A percentile compares a stretch with the other conserved stretches of the same genome.
Evolutionary conservation across 2,113 vertebrate species (phyloP).

Genomic region (Columbina picui): DNA sequence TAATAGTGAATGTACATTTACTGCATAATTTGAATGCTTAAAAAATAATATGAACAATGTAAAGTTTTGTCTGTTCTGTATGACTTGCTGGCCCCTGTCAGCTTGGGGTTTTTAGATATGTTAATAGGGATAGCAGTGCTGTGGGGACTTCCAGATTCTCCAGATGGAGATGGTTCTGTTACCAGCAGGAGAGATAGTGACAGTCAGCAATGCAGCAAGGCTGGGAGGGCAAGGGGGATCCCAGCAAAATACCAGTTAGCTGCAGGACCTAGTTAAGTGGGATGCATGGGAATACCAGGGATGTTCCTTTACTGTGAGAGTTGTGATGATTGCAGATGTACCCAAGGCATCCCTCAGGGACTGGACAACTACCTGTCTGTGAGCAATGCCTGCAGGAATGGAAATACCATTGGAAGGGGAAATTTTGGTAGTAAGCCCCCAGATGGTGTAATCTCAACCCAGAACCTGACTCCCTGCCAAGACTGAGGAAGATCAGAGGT

Average conservation of each 20-base stretch:
- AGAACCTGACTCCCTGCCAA: background rate
- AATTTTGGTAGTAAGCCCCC: background rate
- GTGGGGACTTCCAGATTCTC: constrained; percentile 1
- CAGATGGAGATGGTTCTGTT: constrained; percentile 14
- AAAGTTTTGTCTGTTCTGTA: background rate
- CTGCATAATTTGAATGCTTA: background rate
- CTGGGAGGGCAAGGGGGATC: constrained; percentile 4
- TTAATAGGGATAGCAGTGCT: background rate
- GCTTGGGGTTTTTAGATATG: background rate
- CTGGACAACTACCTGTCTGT: background rate
- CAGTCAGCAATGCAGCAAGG: constrained; percentile 15
- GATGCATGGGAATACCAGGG: background rate
- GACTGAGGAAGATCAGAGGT: background rate
- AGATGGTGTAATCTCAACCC: background rate
- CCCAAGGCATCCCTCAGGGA: background rate
- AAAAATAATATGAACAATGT: background rate
- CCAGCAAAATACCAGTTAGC: background rate
- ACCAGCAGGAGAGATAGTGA: background rate
- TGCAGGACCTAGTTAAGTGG: background rate
- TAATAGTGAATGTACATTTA: background rate
- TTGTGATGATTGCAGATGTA: background rate
- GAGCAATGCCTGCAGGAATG: background rate
- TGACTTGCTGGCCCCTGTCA: background rate
- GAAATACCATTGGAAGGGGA: background rate
- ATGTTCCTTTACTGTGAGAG: background rate